A percentile compares a stretch with the other conserved stretches of the same genome.
phyloP scores from a whole-genome alignment of 2,888 invertebrate species.

The Tetropium fuscum region DNA sequence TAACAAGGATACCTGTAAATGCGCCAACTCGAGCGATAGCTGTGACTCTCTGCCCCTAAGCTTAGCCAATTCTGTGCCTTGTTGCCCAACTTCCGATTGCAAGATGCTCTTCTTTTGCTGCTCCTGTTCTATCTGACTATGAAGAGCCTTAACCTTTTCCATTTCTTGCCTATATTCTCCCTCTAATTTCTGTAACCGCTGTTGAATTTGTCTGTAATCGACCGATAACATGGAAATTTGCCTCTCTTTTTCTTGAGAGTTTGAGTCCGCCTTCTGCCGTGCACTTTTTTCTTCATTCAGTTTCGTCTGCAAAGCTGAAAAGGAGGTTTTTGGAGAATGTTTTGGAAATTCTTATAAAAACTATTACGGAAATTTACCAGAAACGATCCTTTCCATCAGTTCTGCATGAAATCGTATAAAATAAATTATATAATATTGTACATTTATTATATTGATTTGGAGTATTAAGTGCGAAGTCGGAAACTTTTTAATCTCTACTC shows the following conservation, averaged over 20 bases:
- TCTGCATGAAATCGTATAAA: constrained; percentile 71
- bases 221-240: constrained; percentile 95
- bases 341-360: not conserved
- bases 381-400: constrained; percentile 76
- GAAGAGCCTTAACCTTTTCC: constrained; percentile 86
- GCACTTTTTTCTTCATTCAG: constrained; percentile 91
- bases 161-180: constrained; percentile 91
- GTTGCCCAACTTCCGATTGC: constrained; percentile 83
- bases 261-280: constrained; percentile 87
- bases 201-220: constrained; percentile 94
- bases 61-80: constrained; percentile 78
- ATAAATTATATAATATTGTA: not conserved
- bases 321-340: not conserved
- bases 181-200: constrained; percentile 89
- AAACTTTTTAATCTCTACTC: no score
- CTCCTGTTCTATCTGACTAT: constrained; percentile 92
- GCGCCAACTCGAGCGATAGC: constrained; percentile 75
- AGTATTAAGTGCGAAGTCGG: no score
- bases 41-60: constrained; percentile 81
- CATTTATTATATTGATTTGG: not conserved
- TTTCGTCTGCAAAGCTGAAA: constrained; percentile 88
- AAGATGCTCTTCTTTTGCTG: constrained; percentile 85
- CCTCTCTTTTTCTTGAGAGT: constrained; percentile 91
- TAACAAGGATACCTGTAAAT: constrained; percentile 62
- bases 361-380: constrained; percentile 69